phyloP scores from a whole-genome alignment of 2,113 vertebrate genomes.

The Synodontis membranacea region DNA sequence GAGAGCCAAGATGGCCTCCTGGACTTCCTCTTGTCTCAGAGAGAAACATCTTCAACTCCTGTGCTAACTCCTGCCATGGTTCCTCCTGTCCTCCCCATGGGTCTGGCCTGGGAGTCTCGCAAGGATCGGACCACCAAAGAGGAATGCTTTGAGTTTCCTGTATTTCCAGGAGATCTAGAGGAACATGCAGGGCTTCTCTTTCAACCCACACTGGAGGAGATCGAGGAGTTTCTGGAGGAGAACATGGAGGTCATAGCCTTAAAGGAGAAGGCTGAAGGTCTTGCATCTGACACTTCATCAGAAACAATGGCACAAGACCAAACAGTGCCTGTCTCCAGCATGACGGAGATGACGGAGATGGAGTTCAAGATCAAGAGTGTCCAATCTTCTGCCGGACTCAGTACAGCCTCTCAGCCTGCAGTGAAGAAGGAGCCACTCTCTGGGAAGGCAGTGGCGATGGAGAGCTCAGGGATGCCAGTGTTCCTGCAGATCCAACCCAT shows the following conservation, averaged over 20 bases:
- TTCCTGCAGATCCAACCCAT: constrained; percentile 91
- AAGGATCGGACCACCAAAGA: constrained; percentile 80
- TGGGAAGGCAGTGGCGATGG: constrained; percentile 63
- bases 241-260: constrained; percentile 83
- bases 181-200: constrained; percentile 84
- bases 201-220: constrained; percentile 96
- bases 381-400: constrained; percentile 55
- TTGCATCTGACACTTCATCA: background rate
- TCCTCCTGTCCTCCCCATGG: constrained; percentile 64
- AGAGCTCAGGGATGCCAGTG: constrained; percentile 77
- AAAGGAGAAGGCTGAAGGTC: constrained; percentile 57
- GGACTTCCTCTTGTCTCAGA: constrained; percentile 89
- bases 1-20: constrained; percentile 89
- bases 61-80: constrained; percentile 54
- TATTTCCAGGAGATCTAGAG: constrained; percentile 81
- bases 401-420: constrained; percentile 30
- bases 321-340: constrained; percentile 68
- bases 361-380: constrained; percentile 68
- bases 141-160: constrained; percentile 84
- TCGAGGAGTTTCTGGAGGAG: constrained; percentile 97
- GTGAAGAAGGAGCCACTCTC: constrained; percentile 71
- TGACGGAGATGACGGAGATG: constrained; percentile 50
- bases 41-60: constrained; percentile 64
- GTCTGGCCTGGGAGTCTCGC: constrained; percentile 82
- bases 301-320: constrained; percentile 69